These are phyloP conservation scores for Pseudorasbora parva DNA, from an alignment of 2,113 vertebrate species.

Conservation along the genomic window DNA sequence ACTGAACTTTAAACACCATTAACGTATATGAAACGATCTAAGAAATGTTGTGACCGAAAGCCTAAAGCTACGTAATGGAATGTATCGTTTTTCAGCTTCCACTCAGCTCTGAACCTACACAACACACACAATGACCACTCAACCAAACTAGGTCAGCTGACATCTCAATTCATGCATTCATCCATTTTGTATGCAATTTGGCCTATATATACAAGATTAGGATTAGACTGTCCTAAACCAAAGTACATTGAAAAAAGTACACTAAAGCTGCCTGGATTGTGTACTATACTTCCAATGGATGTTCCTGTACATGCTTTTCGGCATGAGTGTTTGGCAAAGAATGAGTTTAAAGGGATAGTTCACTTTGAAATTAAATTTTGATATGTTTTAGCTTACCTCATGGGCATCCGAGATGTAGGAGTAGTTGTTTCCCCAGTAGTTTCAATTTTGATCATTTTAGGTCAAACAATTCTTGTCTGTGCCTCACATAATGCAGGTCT, in stretches of 20 bases:
- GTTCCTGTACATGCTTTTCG: neutral
- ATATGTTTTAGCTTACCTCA: no score
- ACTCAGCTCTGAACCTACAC: neutral
- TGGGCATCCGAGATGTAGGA: no score
- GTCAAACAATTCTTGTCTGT: no score
- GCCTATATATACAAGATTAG: neutral
- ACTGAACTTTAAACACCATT: neutral
- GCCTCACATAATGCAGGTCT: no score
- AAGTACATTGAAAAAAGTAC: neutral
- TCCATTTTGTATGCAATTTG: neutral
- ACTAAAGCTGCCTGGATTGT: neutral
- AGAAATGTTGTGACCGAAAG: neutral
- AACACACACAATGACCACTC: slow-evolving; percentile 33
- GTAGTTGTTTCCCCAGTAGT: no score
- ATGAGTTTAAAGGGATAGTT: neutral
- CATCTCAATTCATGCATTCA: neutral
- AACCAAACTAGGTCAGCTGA: slow-evolving; percentile 65
- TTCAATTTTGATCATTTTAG: no score
- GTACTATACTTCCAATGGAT: neutral
- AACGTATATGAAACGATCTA: neutral
- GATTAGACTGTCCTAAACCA: neutral
- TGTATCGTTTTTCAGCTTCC: neutral
- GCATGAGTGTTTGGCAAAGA: neutral
- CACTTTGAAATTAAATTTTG: no score
- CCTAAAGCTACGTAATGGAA: neutral